Evolutionary conservation across 2,113 vertebrate genomes (phyloP).

Genomic region (Patagioenas fasciata): DNA sequence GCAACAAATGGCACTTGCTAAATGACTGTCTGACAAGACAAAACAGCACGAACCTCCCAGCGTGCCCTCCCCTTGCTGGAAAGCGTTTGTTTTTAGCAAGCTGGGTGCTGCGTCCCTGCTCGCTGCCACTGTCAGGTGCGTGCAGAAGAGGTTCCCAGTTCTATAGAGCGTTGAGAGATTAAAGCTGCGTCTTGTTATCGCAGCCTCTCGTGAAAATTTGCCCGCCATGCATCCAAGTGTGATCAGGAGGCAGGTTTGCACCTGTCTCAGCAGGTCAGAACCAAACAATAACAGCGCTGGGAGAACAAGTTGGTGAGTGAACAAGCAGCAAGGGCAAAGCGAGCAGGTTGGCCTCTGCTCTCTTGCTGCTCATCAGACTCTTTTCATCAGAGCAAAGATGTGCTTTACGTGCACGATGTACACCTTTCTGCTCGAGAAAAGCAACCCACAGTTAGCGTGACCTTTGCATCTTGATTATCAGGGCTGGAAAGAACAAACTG

Average conservation of each 20-base stretch:
- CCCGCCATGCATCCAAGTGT: neutral
- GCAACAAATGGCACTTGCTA: neutral
- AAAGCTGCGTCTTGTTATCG: conserved; percentile 7
- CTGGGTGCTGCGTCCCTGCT: neutral
- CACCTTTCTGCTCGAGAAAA: neutral
- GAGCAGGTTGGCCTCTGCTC: neutral
- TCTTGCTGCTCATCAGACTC: neutral
- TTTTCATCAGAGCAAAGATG: neutral
- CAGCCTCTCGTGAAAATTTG: neutral
- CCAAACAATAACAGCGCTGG: neutral
- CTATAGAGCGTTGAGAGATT: conserved; percentile 43
- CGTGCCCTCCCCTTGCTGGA: neutral
- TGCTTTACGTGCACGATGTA: accelerated
- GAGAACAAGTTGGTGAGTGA: neutral
- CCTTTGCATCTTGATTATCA: neutral
- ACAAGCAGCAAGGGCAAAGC: neutral
- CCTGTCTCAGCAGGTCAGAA: neutral
- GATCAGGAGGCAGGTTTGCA: conserved; percentile 46
- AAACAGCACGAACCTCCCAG: neutral
- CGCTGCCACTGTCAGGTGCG: neutral
- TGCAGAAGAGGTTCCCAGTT: neutral
- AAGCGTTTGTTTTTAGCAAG: neutral
- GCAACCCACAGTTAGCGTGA: accelerated
- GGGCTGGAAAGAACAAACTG: neutral
- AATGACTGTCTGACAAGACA: neutral